phyloP scores from a whole-genome alignment of 2,797 vertebrate species.

The Vultur gryphus region DNA sequence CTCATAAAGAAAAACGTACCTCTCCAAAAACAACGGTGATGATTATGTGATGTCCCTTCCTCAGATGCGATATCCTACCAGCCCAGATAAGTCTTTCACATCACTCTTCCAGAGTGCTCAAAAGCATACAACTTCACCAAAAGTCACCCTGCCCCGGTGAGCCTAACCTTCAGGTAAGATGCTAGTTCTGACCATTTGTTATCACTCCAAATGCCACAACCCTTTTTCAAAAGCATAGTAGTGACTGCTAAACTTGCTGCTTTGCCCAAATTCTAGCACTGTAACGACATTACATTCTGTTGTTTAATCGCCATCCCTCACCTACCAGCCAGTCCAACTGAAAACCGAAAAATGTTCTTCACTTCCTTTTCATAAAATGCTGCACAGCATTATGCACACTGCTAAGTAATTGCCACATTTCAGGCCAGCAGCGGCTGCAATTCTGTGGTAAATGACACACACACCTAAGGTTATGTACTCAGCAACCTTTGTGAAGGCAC shows the following conservation, averaged over 20 bases:
- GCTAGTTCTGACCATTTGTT: background rate
- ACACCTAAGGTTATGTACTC: background rate
- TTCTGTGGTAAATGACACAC: background rate
- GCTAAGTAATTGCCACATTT: background rate
- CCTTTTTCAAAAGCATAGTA: background rate
- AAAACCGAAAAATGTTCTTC: background rate
- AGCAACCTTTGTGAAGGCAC: background rate
- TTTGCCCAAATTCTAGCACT: background rate
- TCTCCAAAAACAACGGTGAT: background rate
- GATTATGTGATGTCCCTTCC: background rate
- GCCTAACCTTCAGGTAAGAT: background rate
- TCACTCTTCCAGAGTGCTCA: background rate
- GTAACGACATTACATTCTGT: rapidly evolving
- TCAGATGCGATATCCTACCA: background rate
- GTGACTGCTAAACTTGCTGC: background rate
- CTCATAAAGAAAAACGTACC: background rate
- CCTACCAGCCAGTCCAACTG: background rate
- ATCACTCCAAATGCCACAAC: background rate
- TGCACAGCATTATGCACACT: rapidly evolving
- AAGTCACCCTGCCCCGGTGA: background rate
- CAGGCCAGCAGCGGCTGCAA: background rate
- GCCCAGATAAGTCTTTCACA: background rate
- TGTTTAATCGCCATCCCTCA: background rate
- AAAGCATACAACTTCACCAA: background rate
- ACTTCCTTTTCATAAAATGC: background rate